Evolutionary conservation across 2,113 vertebrate species (phyloP).

Genomic region (Recurvirostra avosetta): DNA sequence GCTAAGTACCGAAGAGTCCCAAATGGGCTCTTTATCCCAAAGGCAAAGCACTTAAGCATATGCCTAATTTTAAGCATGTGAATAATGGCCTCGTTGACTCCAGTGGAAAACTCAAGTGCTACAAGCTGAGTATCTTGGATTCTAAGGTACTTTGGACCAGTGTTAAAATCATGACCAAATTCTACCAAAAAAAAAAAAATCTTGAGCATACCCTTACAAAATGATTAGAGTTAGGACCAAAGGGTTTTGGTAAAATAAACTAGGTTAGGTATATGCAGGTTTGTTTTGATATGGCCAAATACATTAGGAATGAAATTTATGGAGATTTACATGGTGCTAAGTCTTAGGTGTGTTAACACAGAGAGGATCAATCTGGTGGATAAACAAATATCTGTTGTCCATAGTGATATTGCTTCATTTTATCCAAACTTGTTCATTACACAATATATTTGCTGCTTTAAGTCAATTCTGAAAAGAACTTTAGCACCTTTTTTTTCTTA

Average conservation of each 20-base stretch:
- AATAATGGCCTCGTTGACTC: slow-evolving; percentile 19
- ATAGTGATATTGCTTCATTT: neutral
- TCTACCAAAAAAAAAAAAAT: neutral
- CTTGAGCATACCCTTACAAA: accelerated
- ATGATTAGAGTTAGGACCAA: neutral
- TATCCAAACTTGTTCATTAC: neutral
- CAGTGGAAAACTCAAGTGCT: slow-evolving; percentile 6
- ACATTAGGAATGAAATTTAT: neutral
- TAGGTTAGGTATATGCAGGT: neutral
- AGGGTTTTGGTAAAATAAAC: neutral
- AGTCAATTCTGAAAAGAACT: neutral
- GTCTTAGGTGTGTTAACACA: neutral
- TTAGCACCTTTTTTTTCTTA: neutral
- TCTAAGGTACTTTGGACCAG: neutral
- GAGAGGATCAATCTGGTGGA: neutral
- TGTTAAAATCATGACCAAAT: neutral
- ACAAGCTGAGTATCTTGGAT: neutral
- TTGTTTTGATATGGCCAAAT: neutral
- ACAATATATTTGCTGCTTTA: neutral
- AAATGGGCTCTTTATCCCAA: slow-evolving; percentile 50
- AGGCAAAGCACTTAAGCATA: slow-evolving; percentile 28
- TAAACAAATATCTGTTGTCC: neutral
- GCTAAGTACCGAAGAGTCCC: slow-evolving; percentile 26
- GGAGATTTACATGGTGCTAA: neutral
- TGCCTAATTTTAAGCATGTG: slow-evolving; percentile 53